phyloP scores from a whole-genome alignment of 2,888 invertebrate species.

The Callosobruchus maculatus region DNA sequence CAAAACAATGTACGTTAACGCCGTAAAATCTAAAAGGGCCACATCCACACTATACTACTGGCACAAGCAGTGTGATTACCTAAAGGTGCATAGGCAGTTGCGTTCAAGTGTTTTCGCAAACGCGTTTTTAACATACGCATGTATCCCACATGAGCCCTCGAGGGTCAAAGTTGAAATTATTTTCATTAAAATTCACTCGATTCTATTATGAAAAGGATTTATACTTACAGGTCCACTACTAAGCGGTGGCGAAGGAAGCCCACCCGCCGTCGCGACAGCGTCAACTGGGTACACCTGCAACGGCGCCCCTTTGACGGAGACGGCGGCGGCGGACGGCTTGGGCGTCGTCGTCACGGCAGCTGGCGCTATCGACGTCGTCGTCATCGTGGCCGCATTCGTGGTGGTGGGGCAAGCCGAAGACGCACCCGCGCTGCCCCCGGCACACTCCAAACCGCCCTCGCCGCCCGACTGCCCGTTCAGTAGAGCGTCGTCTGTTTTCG shows the following conservation, averaged over 20 bases:
- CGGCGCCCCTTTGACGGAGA: not conserved
- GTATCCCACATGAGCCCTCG: too few relatives aligned
- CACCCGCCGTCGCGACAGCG: conserved; percentile 6
- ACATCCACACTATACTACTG: too few relatives aligned
- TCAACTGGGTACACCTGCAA: not conserved
- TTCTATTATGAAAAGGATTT: too few relatives aligned
- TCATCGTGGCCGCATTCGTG: conserved; percentile 57
- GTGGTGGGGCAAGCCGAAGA: conserved; percentile 44
- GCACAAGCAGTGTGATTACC: too few relatives aligned
- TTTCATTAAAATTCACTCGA: too few relatives aligned
- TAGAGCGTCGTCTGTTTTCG: conserved; percentile 60
- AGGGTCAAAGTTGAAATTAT: too few relatives aligned
- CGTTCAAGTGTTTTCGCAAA: too few relatives aligned
- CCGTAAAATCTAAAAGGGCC: too few relatives aligned
- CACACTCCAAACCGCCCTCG: conserved; percentile 26
- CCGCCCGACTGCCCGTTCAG: conserved; percentile 26
- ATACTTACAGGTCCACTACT: not conserved
- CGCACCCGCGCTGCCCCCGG: conserved; percentile 23
- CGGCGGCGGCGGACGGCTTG: not conserved
- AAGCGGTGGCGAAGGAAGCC: not conserved
- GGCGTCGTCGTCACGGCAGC: not conserved
- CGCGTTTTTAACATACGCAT: too few relatives aligned
- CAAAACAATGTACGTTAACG: too few relatives aligned
- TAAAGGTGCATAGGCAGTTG: too few relatives aligned
- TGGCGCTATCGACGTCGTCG: conserved; percentile 37